A percentile compares a stretch with the other conserved stretches of the same genome.
These are phyloP conservation scores for Trogon melanurus DNA, from an alignment of 2,113 vertebrate species.

Conservation along the genomic window DNA sequence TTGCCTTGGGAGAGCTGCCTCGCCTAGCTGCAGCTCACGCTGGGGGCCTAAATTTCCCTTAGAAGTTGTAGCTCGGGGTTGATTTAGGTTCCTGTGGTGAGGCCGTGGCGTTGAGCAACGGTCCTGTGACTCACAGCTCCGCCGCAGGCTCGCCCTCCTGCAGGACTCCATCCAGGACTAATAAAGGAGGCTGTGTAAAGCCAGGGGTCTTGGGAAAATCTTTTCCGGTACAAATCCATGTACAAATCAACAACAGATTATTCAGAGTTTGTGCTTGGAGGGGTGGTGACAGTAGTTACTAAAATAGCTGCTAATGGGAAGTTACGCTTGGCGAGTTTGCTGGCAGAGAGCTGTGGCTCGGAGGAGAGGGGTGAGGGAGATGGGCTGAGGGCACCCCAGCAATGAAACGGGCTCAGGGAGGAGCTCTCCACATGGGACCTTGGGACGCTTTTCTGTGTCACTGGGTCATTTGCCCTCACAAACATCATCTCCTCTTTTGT, in stretches of 20 bases:
- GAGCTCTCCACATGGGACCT: neutral
- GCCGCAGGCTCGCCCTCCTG: neutral
- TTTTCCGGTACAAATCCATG: constrained; percentile 31
- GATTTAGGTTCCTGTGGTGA: neutral
- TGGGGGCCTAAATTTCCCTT: neutral
- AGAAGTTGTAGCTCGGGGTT: neutral
- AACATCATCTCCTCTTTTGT: fast-evolving
- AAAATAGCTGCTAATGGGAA: neutral
- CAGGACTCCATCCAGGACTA: neutral
- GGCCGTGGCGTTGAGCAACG: neutral
- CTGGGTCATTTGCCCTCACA: too few relatives aligned
- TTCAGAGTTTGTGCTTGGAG: neutral
- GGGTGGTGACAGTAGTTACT: neutral
- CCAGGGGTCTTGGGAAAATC: neutral
- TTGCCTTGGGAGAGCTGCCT: neutral
- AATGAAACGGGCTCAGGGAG: neutral
- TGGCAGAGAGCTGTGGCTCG: neutral
- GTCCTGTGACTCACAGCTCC: neutral
- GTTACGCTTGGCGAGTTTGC: neutral
- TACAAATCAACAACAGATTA: constrained; percentile 39
- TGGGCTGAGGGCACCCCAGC: neutral
- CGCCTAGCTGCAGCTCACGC: fast-evolving
- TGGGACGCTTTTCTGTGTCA: neutral
- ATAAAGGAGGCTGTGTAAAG: constrained; percentile 6
- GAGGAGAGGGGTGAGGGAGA: neutral